Base-by-base conservation (phyloP, 2,113 vertebrate genomes). In the Bothrops jararaca region DNA sequence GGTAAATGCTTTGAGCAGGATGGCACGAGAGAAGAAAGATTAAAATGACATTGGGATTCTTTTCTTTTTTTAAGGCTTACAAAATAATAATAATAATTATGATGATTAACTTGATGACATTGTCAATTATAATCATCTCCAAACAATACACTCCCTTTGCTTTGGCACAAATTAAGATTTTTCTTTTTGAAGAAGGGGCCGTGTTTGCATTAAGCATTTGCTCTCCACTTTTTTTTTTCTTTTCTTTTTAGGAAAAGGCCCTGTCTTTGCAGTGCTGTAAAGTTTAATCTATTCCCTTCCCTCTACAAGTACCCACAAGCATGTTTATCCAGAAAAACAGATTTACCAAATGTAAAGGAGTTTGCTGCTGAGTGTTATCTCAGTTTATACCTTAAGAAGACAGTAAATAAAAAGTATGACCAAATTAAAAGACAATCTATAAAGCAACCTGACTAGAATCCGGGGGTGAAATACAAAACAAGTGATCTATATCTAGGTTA, bases 41-140 rank as follows among this genome's bases (percentile, higher is more conserved):
- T 96, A 94, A 96, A 94, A 54, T 95, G 96, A 95, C 95, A 96
- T 94, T 57, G 95, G 92, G 93, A 96, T 94, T 95, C 92, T 93
- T 94, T 94, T 95, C n/a, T 88, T 34, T 39, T 39, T 42, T 42
- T 95, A 96, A 96, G 92, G 90, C 93, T 95, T 95, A 95, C 95
- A 97, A 90, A 80, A 58, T 23, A 64, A 69, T 69, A 15, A 34
- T 69, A 56, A 80, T 92, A 92, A 92, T 92, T 94, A 97, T 96
- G 94, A 97, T 97, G 92, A 96, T 97, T 95, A 96, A 95, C 87
- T 96, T 97, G 96, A 97, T 29, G 94, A 96, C 95, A 92, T 95
- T 94, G 96, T 97, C 95, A 97, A 97, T 97, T 96, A 96, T 96
- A 97, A 97, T 97, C 94, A 96, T 94, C 89, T 95, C 94, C 97